Evolutionary conservation across 2,113 vertebrate species (phyloP).

Genomic region (Podarcis muralis): DNA sequence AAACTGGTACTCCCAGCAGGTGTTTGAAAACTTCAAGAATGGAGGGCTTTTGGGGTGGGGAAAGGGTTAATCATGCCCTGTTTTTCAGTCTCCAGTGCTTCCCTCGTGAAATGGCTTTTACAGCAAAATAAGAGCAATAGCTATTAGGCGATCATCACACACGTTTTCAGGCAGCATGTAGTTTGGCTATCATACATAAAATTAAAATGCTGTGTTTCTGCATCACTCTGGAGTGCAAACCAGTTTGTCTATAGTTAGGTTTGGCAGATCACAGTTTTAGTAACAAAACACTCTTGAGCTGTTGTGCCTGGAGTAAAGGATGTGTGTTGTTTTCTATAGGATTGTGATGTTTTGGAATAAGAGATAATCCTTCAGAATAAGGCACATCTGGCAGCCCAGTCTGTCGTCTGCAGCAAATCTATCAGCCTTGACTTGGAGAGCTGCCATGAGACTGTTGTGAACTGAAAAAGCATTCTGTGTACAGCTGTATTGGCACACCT

Average conservation of each 20-base stretch:
- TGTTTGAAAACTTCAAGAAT: not conserved
- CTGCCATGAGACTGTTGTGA: constrained; percentile 16
- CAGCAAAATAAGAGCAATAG: not conserved
- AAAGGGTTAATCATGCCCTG: not conserved
- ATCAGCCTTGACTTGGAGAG: not conserved
- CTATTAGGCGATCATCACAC: not conserved
- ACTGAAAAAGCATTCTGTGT: constrained; percentile 4
- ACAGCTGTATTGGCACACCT: not conserved
- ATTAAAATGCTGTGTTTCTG: not conserved
- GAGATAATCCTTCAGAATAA: constrained; percentile 26
- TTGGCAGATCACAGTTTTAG: constrained; percentile 17
- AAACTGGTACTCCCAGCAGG: not conserved
- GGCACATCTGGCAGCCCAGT: constrained; percentile 18
- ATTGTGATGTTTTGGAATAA: constrained; percentile 18
- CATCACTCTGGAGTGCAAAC: not conserved
- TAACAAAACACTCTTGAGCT: not conserved
- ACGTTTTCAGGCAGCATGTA: not conserved
- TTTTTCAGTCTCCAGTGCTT: not conserved
- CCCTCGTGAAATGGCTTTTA: not conserved
- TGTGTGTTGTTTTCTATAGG: not conserved
- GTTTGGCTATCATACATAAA: not conserved
- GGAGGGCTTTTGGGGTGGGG: too few species aligned
- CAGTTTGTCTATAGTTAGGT: not conserved
- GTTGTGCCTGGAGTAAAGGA: constrained; percentile 1
- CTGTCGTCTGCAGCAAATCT: constrained; percentile 17